Base-by-base conservation (phyloP, 2,888 invertebrate species). In the Scelioninae gen. 2 region DNA sequence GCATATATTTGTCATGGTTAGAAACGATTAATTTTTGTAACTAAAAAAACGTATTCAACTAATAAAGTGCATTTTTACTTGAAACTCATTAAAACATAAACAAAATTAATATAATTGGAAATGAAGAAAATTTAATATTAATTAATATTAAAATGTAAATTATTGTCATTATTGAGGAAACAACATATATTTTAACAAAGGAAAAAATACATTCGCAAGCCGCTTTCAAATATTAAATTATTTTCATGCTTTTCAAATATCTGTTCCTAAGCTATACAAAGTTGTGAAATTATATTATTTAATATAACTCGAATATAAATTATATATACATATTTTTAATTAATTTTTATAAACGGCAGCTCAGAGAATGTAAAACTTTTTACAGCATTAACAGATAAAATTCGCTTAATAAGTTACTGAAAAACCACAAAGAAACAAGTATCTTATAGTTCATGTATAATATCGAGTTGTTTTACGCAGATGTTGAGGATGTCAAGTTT, bases 401-500 rank as follows among this genome's bases (percentile, higher is more conserved):
- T 81, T 81, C 78, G 81, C 80, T 82, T 82, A 79, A 76, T 81
- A 81, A 84, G 80, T 80, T 79, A 78, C 75, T 81, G 77, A 78
- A 79, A 80, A 25, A 25, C 84, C 84, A 84, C 84, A 84, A 85
- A 85, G 83, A 80, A 81, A 80, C 81, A 82, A 80, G 78, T 80
- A 78, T 77, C 76, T 74, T 76, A 31, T 50, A 45, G 25, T 75
- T 75, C 60, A 46, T 68, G 48, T 70, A 72, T 75, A 74, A 41
- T 81, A 48, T 82, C 45, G 55, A 50, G 31, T 57, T 16, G 45
- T 78, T 79, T 83, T 78, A 78, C 84, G 76, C 90, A 98, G 98
- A 98, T 91, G 97, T 98, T 87, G 96, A 97, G 87, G 98, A 98
- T 89, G 97, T 98, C 86, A 97, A 97, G 90, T 97, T 96, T 90